Evolutionary conservation across 1,140 invertebrate species (phyloP).

Genomic region (Aphis craccivora): DNA sequence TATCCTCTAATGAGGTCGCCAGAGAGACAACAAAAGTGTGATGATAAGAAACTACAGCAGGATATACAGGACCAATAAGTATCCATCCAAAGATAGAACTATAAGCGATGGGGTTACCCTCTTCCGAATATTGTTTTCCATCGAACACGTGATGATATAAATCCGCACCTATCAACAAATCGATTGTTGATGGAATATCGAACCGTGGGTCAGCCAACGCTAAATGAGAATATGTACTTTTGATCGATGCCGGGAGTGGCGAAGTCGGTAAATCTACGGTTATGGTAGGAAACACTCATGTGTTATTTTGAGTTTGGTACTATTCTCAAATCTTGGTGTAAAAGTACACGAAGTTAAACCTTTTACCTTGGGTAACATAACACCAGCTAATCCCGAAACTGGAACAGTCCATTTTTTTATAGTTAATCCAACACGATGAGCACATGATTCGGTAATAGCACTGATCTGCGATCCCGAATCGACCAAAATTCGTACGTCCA

Average conservation of each 20-base stretch:
- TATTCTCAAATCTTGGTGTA: not conserved
- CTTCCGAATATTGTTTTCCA: not conserved
- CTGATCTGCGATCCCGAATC: not conserved
- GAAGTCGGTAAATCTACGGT: not conserved
- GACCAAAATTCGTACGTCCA: not conserved
- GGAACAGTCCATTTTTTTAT: not conserved
- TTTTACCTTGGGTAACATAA: not conserved
- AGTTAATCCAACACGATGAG: not conserved
- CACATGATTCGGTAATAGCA: not conserved
- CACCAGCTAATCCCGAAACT: not conserved
- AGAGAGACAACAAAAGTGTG: not conserved
- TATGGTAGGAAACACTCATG: not conserved
- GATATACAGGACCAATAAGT: not conserved
- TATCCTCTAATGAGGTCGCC: constrained; percentile 2
- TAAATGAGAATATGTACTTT: not conserved
- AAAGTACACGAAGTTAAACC: not conserved
- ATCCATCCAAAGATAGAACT: not conserved
- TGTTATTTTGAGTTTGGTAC: not conserved
- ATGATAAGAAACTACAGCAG: not conserved
- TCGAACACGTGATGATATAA: not conserved
- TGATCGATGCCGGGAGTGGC: not conserved
- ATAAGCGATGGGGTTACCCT: not conserved
- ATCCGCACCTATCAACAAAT: not conserved
- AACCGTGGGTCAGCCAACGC: not conserved
- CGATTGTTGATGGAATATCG: not conserved